Conservation (phyloP, 2,113 vertebrate genomes). For the Ailuropoda melanoleuca region DNA sequence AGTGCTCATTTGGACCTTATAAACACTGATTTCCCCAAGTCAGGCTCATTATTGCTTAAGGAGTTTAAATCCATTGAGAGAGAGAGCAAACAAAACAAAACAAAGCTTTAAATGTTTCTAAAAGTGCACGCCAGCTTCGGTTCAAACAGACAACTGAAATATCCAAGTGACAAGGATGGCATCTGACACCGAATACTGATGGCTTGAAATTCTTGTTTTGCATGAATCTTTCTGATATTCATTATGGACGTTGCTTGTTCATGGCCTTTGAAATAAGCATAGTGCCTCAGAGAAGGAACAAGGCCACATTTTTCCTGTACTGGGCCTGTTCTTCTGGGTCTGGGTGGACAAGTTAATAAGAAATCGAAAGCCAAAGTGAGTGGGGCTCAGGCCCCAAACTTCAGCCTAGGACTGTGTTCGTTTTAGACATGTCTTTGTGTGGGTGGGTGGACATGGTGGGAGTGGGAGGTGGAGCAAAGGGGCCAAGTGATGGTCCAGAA, state of each 20-base stretch:
- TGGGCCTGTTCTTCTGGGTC: not conserved
- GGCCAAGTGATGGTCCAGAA: not conserved
- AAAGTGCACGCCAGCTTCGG: conserved; percentile 47
- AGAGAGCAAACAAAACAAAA: not conserved
- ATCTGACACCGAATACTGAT: conserved; percentile 55
- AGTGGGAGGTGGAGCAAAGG: rapidly evolving
- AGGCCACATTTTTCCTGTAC: not conserved
- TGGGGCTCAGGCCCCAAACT: not conserved
- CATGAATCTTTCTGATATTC: conserved; percentile 69
- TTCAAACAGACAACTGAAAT: conserved; percentile 65
- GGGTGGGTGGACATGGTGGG: rapidly evolving
- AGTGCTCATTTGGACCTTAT: conserved; percentile 68
- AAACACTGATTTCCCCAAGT: conserved; percentile 66
- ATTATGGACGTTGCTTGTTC: conserved; percentile 42
- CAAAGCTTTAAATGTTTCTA: conserved; percentile 62
- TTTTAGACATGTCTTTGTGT: not conserved
- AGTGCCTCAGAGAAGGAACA: conserved; percentile 52
- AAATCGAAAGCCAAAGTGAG: too few species aligned
- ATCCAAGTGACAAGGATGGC: conserved; percentile 54
- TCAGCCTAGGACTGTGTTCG: not conserved
- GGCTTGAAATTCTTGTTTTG: conserved; percentile 61
- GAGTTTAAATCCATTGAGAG: conserved; percentile 63
- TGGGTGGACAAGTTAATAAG: not conserved
- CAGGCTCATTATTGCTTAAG: conserved; percentile 55
- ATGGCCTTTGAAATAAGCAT: conserved; percentile 64